phyloP scores from a whole-genome alignment of 2,113 vertebrate species.

The Odocoileus virginianus region DNA sequence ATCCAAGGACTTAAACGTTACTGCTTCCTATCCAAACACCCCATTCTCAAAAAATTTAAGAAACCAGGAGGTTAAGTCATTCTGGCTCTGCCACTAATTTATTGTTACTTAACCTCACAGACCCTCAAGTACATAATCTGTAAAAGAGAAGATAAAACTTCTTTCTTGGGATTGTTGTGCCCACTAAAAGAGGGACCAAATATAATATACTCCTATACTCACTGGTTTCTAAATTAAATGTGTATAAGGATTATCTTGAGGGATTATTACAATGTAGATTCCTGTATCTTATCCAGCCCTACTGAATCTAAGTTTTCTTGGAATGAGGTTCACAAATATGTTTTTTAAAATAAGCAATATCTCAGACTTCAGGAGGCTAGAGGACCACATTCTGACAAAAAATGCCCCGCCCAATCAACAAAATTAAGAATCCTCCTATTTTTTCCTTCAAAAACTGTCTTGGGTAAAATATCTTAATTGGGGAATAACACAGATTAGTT shows the following conservation, averaged over 20 bases:
- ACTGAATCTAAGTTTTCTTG: not conserved
- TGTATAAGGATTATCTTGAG: not conserved
- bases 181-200: slow-evolving; percentile 11
- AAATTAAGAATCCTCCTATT: slow-evolving; percentile 4
- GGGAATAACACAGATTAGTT: not conserved
- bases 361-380: not conserved
- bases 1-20: not conserved
- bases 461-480: slow-evolving; percentile 3
- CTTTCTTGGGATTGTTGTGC: not conserved
- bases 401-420: not conserved
- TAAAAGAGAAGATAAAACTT: slow-evolving; percentile 10
- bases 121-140: not conserved
- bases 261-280: not conserved
- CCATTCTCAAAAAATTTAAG: slow-evolving; percentile 26
- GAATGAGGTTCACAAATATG: not conserved
- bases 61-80: not conserved
- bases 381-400: slow-evolving; percentile 5
- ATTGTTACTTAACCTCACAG: not conserved
- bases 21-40: not conserved
- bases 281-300: not conserved
- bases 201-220: not conserved
- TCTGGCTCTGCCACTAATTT: slow-evolving; percentile 15
- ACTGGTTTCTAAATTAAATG: not conserved
- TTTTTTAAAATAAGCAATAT: slow-evolving; percentile 10
- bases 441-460: slow-evolving; percentile 11